Evolutionary conservation across 2,797 vertebrate genomes (phyloP), one percentile per base, ranked within the genome.

Genomic region (Hippoglossus hippoglossus): DNA sequence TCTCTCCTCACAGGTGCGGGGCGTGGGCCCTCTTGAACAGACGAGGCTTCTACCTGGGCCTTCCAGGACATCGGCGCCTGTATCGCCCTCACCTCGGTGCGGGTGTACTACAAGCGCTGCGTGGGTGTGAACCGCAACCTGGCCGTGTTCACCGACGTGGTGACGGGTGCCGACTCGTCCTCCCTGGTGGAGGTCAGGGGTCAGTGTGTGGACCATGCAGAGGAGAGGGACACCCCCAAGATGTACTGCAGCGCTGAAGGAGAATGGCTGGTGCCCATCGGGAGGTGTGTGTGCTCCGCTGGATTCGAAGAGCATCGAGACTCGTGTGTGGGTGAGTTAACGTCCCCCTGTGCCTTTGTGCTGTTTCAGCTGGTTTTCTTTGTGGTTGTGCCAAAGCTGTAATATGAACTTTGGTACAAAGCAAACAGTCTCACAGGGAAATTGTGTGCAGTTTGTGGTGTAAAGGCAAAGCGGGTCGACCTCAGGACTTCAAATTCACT

Each of bases 241-340:
- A 99, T 99, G 98, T 99, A 99, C 94, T 99, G 98, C 95, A 99
- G 98, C 1, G 97, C 97, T 0, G 98, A 99, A 78, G 98, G 98
- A 19, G 97, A 98, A 86, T 99, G 98, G 98, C 77, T 99, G 80
- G 98, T 99, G 75, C 98, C 97, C 85, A 99, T 99, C 0, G 98
- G 98, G 81, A 96, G 96, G 79, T 99, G 98, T 0, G 96, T 98
- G 72, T 99, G 98, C 93, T 97, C 96, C 0, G 96, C 97, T 0
- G 98, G 98, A 6, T 99, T 97, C 0, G 96, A 99, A 57, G 97
- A 98, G 71, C 95, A 95, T 82, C 89, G 89, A 6, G 97, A 99
- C 52, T 94, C 96, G 79, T 99, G 98, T 24, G 94, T 94, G 65
- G 97, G 98, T 99, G 90, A 97, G 97, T 91, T 6, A 5, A 15